Conservation (phyloP, 2,113 vertebrate genomes). For the Daubentonia madagascariensis region DNA sequence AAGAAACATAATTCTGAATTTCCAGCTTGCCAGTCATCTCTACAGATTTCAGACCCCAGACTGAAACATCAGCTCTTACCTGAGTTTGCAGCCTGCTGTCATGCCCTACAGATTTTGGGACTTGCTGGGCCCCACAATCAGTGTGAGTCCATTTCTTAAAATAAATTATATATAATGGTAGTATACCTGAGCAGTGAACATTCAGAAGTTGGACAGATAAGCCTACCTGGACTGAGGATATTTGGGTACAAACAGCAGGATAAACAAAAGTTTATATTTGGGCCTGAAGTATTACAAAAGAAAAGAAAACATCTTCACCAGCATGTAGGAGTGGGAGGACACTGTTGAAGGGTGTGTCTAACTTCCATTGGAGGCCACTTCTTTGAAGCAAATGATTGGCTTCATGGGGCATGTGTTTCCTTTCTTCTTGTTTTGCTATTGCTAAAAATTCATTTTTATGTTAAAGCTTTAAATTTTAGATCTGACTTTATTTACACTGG, state of each 20-base stretch:
- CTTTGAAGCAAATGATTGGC: neutral
- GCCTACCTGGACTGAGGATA: neutral
- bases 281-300: too few relatives aligned
- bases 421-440: neutral
- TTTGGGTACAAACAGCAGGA: neutral
- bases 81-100: neutral
- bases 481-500: neutral
- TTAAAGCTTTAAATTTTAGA: neutral
- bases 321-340: accelerated
- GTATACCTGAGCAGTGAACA: neutral
- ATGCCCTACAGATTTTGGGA: neutral
- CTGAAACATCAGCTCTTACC: accelerated
- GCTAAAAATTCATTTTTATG: neutral
- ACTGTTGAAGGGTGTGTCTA: accelerated
- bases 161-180: too few relatives aligned
- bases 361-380: neutral
- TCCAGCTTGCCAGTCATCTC: neutral
- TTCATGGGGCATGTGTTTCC: neutral
- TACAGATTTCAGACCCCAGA: too few relatives aligned
- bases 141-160: neutral
- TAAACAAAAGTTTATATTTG: neutral
- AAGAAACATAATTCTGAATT: neutral
- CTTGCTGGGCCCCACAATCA: too few relatives aligned
- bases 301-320: too few relatives aligned
- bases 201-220: neutral